Conservation (phyloP, 2,113 vertebrate species). For the Haemorhous mexicanus region DNA sequence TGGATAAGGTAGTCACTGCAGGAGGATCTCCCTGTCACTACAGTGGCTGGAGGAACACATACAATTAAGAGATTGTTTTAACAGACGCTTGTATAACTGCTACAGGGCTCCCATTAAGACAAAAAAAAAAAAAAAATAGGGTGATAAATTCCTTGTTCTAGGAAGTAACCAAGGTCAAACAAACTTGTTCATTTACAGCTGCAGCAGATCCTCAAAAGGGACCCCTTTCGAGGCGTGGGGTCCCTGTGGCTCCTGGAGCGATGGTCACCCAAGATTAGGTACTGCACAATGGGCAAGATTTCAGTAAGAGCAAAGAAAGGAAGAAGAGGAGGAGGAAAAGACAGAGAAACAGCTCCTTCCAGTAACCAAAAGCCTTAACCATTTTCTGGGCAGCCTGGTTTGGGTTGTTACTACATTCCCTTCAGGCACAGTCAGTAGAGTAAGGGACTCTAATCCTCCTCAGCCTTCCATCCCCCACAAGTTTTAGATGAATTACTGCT, state of each 20-base stretch:
- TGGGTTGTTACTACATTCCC: background rate
- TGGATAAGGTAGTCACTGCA: background rate
- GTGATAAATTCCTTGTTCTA: background rate
- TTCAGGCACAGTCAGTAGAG: background rate
- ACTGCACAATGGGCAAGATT: background rate
- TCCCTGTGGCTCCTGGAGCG: background rate
- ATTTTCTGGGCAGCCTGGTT: background rate
- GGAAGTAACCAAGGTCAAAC: background rate
- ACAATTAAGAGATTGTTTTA: background rate
- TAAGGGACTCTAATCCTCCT: background rate
- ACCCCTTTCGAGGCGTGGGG: fast-evolving
- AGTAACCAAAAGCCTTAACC: background rate
- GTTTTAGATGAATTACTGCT: background rate
- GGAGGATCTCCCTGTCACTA: background rate
- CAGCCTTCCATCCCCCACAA: background rate
- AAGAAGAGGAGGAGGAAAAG: background rate
- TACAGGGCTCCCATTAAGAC: background rate
- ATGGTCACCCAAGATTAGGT: background rate
- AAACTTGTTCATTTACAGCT: background rate
- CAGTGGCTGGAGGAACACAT: background rate
- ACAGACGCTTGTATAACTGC: background rate
- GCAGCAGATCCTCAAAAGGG: no score
- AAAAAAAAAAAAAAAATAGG: background rate
- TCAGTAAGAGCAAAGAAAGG: background rate
- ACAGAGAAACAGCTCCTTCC: background rate